Conservation (phyloP, 2,113 vertebrate species). For the Aegithalos caudatus region DNA sequence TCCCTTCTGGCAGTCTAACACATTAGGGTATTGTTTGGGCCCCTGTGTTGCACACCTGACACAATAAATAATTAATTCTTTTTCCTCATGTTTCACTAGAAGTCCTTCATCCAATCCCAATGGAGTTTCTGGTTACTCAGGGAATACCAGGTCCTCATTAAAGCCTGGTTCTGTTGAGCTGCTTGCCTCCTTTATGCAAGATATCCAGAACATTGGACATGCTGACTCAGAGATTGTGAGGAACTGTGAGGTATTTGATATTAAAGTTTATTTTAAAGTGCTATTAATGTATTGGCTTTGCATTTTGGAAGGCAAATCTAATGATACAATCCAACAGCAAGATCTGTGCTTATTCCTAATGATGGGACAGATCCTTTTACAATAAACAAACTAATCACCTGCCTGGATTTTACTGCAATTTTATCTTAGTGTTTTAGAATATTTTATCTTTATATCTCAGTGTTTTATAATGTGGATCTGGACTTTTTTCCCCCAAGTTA, state of each 20-base stretch:
- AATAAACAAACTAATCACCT: neutral
- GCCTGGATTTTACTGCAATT: neutral
- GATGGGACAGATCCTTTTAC: neutral
- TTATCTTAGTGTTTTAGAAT: neutral
- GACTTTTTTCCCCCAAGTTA: neutral
- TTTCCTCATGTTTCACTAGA: slow-evolving; percentile 63
- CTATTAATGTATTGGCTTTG: neutral
- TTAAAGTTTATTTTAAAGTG: neutral
- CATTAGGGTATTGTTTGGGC: neutral
- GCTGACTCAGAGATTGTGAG: slow-evolving; percentile 84
- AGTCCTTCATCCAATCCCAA: slow-evolving; percentile 61
- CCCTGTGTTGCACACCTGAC: slow-evolving; percentile 25
- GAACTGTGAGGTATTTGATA: slow-evolving; percentile 83
- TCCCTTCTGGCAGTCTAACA: neutral
- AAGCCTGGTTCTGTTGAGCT: slow-evolving; percentile 80
- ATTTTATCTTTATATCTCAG: neutral
- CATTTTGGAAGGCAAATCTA: neutral
- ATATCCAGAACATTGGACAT: slow-evolving; percentile 79
- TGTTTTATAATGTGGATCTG: neutral
- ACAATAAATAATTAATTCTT: slow-evolving; percentile 64
- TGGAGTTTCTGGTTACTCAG: slow-evolving; percentile 79
- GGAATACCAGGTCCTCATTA: slow-evolving; percentile 79
- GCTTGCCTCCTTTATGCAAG: slow-evolving; percentile 81
- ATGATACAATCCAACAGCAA: neutral
- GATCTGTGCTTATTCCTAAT: neutral